Percentiles rank a stretch among this genome's conserved stretches.
Conservation (phyloP, 2,113 vertebrate species). For the Clarias batrachus region DNA sequence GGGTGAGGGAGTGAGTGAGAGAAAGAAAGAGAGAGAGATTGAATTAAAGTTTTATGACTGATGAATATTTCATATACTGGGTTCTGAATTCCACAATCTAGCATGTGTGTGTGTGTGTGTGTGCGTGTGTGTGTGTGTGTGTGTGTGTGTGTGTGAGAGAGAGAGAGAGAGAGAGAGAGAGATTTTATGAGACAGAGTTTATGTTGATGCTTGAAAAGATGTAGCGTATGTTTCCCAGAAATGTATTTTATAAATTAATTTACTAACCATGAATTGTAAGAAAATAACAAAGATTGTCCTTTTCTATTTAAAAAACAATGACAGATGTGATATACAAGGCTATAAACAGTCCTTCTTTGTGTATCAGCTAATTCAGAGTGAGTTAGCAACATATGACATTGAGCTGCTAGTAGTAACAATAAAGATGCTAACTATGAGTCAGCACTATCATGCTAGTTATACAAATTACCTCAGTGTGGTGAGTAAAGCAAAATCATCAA, state of each 20-base stretch:
- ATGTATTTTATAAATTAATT: not conserved
- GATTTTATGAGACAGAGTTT: not conserved
- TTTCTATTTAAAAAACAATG: not conserved
- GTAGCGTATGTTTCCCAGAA: not conserved
- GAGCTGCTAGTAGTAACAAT: not conserved
- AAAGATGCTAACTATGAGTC: slow-evolving; percentile 7
- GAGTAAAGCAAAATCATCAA: not conserved
- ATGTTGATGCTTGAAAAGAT: not conserved
- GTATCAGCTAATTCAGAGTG: not conserved
- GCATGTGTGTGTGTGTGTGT: slow-evolving; percentile 53
- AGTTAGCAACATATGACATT: not conserved
- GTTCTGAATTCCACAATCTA: slow-evolving; percentile 75
- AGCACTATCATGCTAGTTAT: not conserved
- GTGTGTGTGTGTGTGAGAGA: slow-evolving; percentile 33
- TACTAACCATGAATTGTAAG: not conserved
- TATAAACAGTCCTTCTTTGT: not conserved
- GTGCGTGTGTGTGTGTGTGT: slow-evolving; percentile 26
- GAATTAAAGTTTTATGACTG: slow-evolving; percentile 79
- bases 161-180: slow-evolving; percentile 5
- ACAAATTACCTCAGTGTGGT: not conserved
- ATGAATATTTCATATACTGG: slow-evolving; percentile 79
- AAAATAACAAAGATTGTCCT: not conserved
- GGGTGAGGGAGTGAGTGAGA: slow-evolving; percentile 16
- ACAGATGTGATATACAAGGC: not conserved
- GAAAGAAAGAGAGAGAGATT: slow-evolving; percentile 65